Evolutionary conservation across 2,888 invertebrate genomes (phyloP), one percentile per base, ranked within the genome.

Genomic region (Auanema sp.): DNA sequence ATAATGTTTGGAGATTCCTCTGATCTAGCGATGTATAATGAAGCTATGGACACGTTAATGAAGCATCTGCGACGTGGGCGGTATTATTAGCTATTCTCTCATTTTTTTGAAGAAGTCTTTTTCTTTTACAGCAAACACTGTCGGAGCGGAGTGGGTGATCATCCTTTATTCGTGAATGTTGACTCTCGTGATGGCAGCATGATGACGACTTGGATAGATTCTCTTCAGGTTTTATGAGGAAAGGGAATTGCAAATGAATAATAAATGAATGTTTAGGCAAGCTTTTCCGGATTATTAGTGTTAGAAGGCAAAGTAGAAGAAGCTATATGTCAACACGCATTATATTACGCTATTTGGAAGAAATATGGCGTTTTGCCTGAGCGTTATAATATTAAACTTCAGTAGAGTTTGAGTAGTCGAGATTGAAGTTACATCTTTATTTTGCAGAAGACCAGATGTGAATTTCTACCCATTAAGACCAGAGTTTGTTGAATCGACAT

Each of bases 121-220:
- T 62, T 54, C 51, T 24, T 33, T 21, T 52, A 58, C 24, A 44
- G 71, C n/a, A 25, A 24, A 5, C 58, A 40, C 0, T 75, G 72
- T 57, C 40, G 75, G 79, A 84, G 63, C 55, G 88, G 88, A 3
- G 80, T 80, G 55, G 89, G 89, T 4, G 87, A 87, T 72, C 88
- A 88, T 73, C 89, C 89, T 8, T 82, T 89, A 10, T 89, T 88
- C 83, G 88, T 89, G 2, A 89, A 89, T 84, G 89, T 89, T 1
- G 87, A 89, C 76, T 88, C 89, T 88, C 84, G 86, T 58, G 88
- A 86, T 75, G 89, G 89, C 5, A 85, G 86, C 53, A 86, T 87
- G 5, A 83, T 86, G 54, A 89, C 88, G 63, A 86, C 88, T 54
- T 89, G 89, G 89, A 87, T 89, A 52, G 89, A 89, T 83, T 86